Base-by-base conservation (phyloP, 1,140 invertebrate species). In the Palaemon carinicauda region DNA sequence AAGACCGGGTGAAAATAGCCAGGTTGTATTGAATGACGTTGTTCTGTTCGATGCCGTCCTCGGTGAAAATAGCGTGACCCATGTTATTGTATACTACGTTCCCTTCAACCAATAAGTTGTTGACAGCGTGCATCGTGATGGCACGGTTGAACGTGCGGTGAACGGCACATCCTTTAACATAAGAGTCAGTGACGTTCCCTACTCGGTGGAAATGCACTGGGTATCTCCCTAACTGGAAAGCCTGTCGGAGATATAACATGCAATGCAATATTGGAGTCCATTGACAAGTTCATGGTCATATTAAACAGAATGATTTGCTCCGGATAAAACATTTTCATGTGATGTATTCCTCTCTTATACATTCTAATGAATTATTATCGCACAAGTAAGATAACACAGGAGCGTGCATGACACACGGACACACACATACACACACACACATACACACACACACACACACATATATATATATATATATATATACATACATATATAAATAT, bases 111-210 rank as follows among this genome's bases (percentile, higher is more conserved):
- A 53, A 24, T 19, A 89, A 56, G 74, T 87, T 51, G 60, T 78
- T 52, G 15, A 80, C 88, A 21, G 65, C 88, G 71, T 89, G 88
- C 73, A 89, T 86, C 21, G 88, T 89, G n/a, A 84, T 29, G 33
- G 88, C 88, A 12, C 84, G 78, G 88, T 87, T 89, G 84, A 82
- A 87, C 24, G 83, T 87, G 52, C 84, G 88, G 56, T 89, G 88
- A n/a, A 89, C 83, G 27, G 88, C 78, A 56, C 80, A 82, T 14
- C 88, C 88, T 9, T 84, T 77, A 41, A 89, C 75, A 73, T 89
- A 89, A 0, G 79, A 85, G 52, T 29, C 74, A 29, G 21, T 82
- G 10, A 87, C 83, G 56, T 87, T 71, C 2, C 88, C 88, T 14
- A 80, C 79, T 79, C 87, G n/a, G 54, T 89, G 88, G 79, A 87